A percentile compares a stretch with the other conserved stretches of the same genome.
These are phyloP conservation scores for Ophioninae sp. DNA, from an alignment of 2,888 invertebrate genomes.

Conservation along the genomic window DNA sequence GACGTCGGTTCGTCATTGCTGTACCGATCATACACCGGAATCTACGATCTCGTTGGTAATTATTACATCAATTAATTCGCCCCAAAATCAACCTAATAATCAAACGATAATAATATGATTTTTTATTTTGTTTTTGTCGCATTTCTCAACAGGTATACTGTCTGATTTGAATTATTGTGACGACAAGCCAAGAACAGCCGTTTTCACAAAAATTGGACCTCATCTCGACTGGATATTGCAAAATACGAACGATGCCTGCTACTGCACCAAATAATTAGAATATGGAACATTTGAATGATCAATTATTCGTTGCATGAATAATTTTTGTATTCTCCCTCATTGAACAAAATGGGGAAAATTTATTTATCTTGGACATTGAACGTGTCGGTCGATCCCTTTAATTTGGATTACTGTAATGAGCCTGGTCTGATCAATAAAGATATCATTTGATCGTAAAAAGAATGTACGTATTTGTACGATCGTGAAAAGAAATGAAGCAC, in stretches of 20 bases:
- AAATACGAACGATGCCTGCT: constrained; percentile 83
- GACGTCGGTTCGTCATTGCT: constrained; percentile 84
- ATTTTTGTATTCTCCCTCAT: constrained; percentile 3
- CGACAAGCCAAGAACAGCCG: constrained; percentile 78
- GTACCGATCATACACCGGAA: constrained; percentile 81
- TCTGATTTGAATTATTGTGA: constrained; percentile 82
- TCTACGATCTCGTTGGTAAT: constrained; percentile 83
- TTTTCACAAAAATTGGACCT: constrained; percentile 82
- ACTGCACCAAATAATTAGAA: constrained; percentile 79
- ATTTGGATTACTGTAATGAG: no score
- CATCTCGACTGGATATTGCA: constrained; percentile 84
- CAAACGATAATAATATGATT: background rate
- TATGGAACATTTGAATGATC: background rate
- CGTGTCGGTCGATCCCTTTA: background rate
- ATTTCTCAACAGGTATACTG: constrained; percentile 80
- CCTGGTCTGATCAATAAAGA: no score
- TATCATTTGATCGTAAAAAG: no score
- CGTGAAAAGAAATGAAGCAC: no score
- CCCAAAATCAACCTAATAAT: background rate
- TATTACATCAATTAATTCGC: background rate
- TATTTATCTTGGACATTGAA: background rate
- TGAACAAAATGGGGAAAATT: background rate
- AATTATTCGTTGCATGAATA: constrained; percentile 46
- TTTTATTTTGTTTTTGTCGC: constrained; percentile 10
- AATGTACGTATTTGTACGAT: no score